A percentile compares a stretch with the other conserved stretches of the same genome.
These are phyloP conservation scores for Gila robusta DNA, from an alignment of 2,797 vertebrate genomes.

Conservation along the genomic window DNA sequence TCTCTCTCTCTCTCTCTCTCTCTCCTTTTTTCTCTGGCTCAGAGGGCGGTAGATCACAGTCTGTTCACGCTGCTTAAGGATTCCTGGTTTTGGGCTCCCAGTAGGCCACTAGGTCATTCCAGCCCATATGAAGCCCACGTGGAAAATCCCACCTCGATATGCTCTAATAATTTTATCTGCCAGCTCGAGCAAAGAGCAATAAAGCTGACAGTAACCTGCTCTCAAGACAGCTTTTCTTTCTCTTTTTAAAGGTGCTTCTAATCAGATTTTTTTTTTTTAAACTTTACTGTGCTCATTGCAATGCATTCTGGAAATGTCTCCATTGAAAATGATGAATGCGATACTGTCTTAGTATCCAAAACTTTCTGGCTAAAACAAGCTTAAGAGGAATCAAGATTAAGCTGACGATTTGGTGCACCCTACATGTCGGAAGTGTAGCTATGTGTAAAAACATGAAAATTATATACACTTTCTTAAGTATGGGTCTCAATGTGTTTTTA, in stretches of 20 bases:
- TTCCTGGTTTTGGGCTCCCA: constrained; percentile 42
- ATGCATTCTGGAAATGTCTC: not conserved
- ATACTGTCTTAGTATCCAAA: no score
- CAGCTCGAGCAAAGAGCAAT: constrained; percentile 40
- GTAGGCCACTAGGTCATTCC: constrained; percentile 42
- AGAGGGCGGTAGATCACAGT: constrained; percentile 20
- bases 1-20: constrained; percentile 65
- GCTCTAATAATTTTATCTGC: constrained; percentile 57
- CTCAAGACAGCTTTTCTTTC: constrained; percentile 13
- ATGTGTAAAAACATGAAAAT: not conserved
- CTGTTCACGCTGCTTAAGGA: constrained; percentile 46
- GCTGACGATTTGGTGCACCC: not conserved
- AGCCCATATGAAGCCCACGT: constrained; percentile 33
- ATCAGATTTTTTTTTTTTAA: not conserved
- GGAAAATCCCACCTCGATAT: constrained; percentile 42
- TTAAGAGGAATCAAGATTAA: not conserved
- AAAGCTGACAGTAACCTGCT: constrained; percentile 6
- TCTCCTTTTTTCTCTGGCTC: not conserved
- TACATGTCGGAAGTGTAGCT: not conserved
- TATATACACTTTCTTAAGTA: not conserved
- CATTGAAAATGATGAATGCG: not conserved
- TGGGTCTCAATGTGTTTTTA: constrained; percentile 3
- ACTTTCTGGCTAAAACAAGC: not conserved
- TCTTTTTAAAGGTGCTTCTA: constrained; percentile 8
- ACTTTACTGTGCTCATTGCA: not conserved